A percentile compares a stretch with the other conserved stretches of the same genome.
phyloP scores from a whole-genome alignment of 2,888 invertebrate species.

The Watsonalla cultraria region DNA sequence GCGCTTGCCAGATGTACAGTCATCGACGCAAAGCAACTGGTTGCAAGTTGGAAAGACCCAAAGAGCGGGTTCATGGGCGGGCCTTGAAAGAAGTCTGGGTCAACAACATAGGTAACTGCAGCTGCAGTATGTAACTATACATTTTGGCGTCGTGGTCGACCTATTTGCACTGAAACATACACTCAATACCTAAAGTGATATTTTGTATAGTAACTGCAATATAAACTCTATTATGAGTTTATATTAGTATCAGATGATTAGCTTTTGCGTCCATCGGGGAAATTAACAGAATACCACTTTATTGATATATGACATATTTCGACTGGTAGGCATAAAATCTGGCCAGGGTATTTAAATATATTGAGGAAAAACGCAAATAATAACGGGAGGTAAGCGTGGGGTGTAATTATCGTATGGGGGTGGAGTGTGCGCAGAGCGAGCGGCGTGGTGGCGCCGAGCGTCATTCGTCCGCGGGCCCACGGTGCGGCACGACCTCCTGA shows the following conservation, averaged over 20 bases:
- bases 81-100: neutral
- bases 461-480: constrained; percentile 68
- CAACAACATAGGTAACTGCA: neutral
- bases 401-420: constrained; percentile 47
- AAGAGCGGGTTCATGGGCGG: neutral
- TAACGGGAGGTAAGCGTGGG: constrained; percentile 29
- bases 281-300: too few relatives aligned
- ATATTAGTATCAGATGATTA: too few relatives aligned
- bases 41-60: neutral
- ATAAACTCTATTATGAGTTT: too few relatives aligned
- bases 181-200: too few relatives aligned
- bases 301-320: too few relatives aligned
- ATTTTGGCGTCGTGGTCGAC: too few relatives aligned
- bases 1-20: neutral
- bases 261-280: too few relatives aligned
- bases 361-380: constrained; percentile 22
- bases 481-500: constrained; percentile 52
- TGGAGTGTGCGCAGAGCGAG: constrained; percentile 56
- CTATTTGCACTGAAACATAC: too few relatives aligned
- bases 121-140: neutral
- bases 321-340: too few relatives aligned
- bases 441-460: constrained; percentile 55
- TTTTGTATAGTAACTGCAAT: too few relatives aligned
- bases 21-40: neutral
- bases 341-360: neutral